A percentile compares a stretch with the other conserved stretches of the same genome.
phyloP scores from a whole-genome alignment of 2,113 vertebrate species.

The Bubo scandiacus region DNA sequence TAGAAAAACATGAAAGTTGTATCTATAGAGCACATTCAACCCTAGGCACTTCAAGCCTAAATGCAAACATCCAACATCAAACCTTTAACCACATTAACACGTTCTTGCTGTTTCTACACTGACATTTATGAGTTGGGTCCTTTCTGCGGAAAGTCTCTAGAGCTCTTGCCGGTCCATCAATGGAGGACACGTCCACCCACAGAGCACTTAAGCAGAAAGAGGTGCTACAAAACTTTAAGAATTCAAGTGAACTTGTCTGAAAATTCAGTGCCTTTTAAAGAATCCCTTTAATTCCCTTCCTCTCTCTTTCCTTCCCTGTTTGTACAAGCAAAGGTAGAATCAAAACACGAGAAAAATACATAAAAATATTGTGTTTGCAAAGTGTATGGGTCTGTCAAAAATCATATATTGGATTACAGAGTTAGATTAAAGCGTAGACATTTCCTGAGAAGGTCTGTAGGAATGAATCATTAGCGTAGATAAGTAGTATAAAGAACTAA shows the following conservation, averaged over 20 bases:
- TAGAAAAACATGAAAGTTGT: neutral
- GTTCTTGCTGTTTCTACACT: neutral
- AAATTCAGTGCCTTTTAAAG: neutral
- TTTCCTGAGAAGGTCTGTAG: neutral
- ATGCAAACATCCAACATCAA: neutral
- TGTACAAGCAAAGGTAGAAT: neutral
- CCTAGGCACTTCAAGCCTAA: neutral
- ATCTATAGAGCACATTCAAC: neutral
- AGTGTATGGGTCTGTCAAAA: neutral
- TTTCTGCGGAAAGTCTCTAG: neutral
- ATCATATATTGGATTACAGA: neutral
- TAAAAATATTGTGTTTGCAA: neutral
- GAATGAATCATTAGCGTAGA: neutral
- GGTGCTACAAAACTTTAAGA: neutral
- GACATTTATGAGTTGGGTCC: fast-evolving
- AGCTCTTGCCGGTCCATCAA: neutral
- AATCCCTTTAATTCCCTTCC: neutral
- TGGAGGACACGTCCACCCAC: fast-evolving
- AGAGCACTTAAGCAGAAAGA: neutral
- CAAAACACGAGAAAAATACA: neutral
- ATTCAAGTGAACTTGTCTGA: neutral
- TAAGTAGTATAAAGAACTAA: neutral
- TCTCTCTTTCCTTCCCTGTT: neutral
- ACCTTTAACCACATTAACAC: neutral
- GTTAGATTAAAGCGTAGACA: neutral